phyloP scores from a whole-genome alignment of 2,113 vertebrate genomes.

The Mobula hypostoma region DNA sequence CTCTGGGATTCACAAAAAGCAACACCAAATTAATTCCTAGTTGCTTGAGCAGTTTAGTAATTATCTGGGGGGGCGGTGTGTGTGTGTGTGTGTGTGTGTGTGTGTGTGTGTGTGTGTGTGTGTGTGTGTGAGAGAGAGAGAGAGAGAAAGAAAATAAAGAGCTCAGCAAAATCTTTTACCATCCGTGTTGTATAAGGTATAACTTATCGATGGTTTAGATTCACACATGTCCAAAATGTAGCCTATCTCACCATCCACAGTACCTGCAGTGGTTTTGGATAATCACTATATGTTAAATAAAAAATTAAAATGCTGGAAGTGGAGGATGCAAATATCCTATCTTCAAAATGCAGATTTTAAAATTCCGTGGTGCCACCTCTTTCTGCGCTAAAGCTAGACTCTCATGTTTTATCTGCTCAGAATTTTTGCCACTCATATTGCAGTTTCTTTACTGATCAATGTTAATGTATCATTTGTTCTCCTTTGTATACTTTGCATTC shows the following conservation, averaged over 20 bases:
- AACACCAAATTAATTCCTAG: slow-evolving; percentile 37
- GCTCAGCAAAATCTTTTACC: neutral
- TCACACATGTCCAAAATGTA: neutral
- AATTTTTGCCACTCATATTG: neutral
- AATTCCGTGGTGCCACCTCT: too few species aligned
- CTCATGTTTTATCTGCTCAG: too few species aligned
- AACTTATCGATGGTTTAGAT: neutral
- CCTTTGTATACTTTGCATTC: too few species aligned
- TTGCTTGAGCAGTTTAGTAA: slow-evolving; percentile 36
- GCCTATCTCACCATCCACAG: neutral
- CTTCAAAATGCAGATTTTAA: too few species aligned
- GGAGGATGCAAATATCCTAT: neutral
- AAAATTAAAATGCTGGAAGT: neutral
- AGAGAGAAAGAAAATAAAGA: neutral
- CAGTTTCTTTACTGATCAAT: neutral
- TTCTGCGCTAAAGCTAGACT: too few species aligned
- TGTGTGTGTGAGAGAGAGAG: too few species aligned
- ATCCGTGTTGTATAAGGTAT: neutral
- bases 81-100: too few species aligned
- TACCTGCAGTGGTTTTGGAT: neutral
- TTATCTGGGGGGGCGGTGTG: slow-evolving; percentile 11
- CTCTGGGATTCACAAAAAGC: slow-evolving; percentile 37
- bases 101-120: too few species aligned
- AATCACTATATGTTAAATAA: neutral
- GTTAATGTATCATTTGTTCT: neutral